Conservation (phyloP, 1,140 invertebrate species). For the Drosophila melanogaster region Release_6_plus_ISO1_MT NT_033779.5:11289501-11290000, state of each 20-base stretch:
- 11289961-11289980: conserved; percentile 2
- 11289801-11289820: conserved; percentile 79
- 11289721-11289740: conserved; percentile 34
- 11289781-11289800: conserved; percentile 82
- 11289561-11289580: conserved; percentile 31
- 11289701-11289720: conserved; percentile 53
- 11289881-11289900: conserved; percentile 68
- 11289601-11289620: conserved; percentile 19
- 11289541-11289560: conserved; percentile 30
- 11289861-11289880: conserved; percentile 83
- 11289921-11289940: conserved; percentile 79
- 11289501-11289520: background rate
- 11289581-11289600: background rate
- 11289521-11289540: conserved; percentile 30
- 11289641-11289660: conserved; percentile 2
- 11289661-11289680: conserved; percentile 35
- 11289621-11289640: conserved; percentile 14
- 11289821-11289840: conserved; percentile 31
- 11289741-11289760: conserved; percentile 20
- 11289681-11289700: conserved; percentile 40
- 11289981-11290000: conserved; percentile 12
- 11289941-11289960: conserved; percentile 66
- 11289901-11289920: conserved; percentile 44
- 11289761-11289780: conserved; percentile 57
- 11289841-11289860: conserved; percentile 81